phyloP scores from a whole-genome alignment of 2,888 invertebrate species.

The Drosophila eohydei region DNA sequence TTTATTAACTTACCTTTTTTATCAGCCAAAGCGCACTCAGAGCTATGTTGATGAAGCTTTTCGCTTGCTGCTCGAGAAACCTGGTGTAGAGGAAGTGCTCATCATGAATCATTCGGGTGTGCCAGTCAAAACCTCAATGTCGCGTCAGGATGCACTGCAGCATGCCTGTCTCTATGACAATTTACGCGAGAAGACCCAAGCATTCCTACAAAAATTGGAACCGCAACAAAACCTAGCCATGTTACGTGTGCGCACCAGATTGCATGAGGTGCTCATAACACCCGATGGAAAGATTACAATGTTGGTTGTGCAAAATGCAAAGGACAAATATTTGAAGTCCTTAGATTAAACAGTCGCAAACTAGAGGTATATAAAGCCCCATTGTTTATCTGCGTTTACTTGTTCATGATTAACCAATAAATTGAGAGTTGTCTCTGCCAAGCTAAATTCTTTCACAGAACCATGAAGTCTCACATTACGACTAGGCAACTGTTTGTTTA shows the following conservation, averaged over 20 bases:
- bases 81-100: slow-evolving; percentile 80
- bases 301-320: slow-evolving; percentile 81
- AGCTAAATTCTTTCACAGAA: neutral
- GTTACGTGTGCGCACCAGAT: slow-evolving; percentile 79
- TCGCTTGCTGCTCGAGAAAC: slow-evolving; percentile 67
- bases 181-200: slow-evolving; percentile 78
- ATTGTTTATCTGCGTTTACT: no score
- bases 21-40: slow-evolving; percentile 78
- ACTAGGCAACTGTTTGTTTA: slow-evolving; percentile 41
- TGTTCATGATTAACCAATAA: slow-evolving; percentile 11
- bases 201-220: slow-evolving; percentile 77
- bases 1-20: neutral
- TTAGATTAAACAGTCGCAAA: neutral
- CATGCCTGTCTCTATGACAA: slow-evolving; percentile 82
- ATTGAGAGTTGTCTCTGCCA: neutral
- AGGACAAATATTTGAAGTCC: slow-evolving; percentile 59
- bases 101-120: slow-evolving; percentile 81
- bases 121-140: slow-evolving; percentile 82
- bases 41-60: slow-evolving; percentile 82
- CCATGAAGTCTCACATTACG: slow-evolving; percentile 22
- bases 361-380: neutral
- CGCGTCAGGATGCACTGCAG: slow-evolving; percentile 68
- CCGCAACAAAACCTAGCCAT: slow-evolving; percentile 71
- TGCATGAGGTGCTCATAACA: slow-evolving; percentile 81
- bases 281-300: slow-evolving; percentile 83